Evolutionary conservation across 2,888 invertebrate species (phyloP).

Genomic region (Geotrupes spiniger): DNA sequence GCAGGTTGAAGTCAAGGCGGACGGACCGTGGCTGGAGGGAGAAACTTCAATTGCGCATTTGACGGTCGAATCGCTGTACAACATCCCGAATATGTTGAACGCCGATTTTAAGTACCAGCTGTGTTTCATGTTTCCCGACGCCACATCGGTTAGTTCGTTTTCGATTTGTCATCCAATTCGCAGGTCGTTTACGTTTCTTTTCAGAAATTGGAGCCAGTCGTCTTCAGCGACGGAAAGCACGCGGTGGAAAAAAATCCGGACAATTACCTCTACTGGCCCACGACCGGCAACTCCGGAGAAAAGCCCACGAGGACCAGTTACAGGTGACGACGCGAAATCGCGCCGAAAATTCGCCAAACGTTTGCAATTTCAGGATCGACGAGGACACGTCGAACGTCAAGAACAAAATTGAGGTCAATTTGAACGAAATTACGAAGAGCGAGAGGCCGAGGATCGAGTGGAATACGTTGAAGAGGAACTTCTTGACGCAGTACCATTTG

Average conservation of each 20-base stretch:
- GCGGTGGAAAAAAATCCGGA: conserved; percentile 25
- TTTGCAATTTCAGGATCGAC: conserved; percentile 26
- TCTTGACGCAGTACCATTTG: conserved; percentile 31
- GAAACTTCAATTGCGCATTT: conserved; percentile 34
- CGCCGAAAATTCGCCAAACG: neutral
- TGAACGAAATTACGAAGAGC: conserved; percentile 28
- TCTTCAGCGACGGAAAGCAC: conserved; percentile 35
- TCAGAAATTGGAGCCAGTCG: conserved; percentile 28
- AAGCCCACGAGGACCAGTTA: conserved; percentile 36
- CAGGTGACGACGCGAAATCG: conserved; percentile 19
- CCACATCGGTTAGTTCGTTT: conserved; percentile 5
- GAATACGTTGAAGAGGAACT: conserved; percentile 40
- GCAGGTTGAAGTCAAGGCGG: conserved; percentile 33
- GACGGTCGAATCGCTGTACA: conserved; percentile 45
- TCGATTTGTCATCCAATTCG: neutral
- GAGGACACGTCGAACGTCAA: conserved; percentile 31
- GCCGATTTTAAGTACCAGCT: conserved; percentile 37
- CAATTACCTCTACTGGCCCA: conserved; percentile 39
- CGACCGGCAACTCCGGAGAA: conserved; percentile 28
- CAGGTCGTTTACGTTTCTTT: conserved; percentile 7
- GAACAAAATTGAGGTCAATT: conserved; percentile 32
- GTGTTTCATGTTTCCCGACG: conserved; percentile 14
- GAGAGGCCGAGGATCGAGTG: conserved; percentile 39
- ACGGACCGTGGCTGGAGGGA: conserved; percentile 25
- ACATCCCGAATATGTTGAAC: conserved; percentile 36